Base-by-base conservation (phyloP, 2,113 vertebrate genomes). In the Bujurquina vittata region DNA sequence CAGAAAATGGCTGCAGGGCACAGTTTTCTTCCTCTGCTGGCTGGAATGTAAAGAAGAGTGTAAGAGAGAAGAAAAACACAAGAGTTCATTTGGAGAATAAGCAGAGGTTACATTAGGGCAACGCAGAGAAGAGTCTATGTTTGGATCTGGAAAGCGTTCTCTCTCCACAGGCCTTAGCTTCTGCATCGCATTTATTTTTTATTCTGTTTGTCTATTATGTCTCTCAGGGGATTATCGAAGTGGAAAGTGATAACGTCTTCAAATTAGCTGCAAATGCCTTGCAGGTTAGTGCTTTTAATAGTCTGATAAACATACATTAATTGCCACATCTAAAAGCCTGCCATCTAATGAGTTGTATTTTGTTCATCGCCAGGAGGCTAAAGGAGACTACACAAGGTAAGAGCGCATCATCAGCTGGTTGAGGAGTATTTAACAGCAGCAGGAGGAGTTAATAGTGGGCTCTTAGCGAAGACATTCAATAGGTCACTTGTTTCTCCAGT, bases 171-270 rank as follows among this genome's bases (percentile, higher is more conserved):
- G 77, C 31, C 59, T 18, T 46, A n/a, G 76, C 26, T 26, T 72
- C 62, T 81, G 52, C 59, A 31, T 29, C 35, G 1, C 56, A 20
- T 55, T 82, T 23, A 72, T 90, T 35, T 84, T 46, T 62, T 46
- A n/a, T 17, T 2, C 29, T 76, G 31, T 79, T 79, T 15, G 17
- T 86, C 37, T 67, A 6, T 84, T 52, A 15, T 84, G 69, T 92
- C 89, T 85, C 79, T 54, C 92, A 99, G 98, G 98, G 98, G 84
- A 96, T 98, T 76, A 99, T 99, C 56, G 98, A 99, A 69, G 97
- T 99, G 83, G 98, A 99, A 91, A 99, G 97, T 62, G 98, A 99
- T 83, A 97, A 98, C 79, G 97, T 99, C 79, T 99, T 99, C 95
- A 98, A 98, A 94, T 91, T 99, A 90, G 98, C 98, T 86, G 97